Evolutionary conservation across 2,797 vertebrate species (phyloP).

Genomic region (Bradypodion pumilum): DNA sequence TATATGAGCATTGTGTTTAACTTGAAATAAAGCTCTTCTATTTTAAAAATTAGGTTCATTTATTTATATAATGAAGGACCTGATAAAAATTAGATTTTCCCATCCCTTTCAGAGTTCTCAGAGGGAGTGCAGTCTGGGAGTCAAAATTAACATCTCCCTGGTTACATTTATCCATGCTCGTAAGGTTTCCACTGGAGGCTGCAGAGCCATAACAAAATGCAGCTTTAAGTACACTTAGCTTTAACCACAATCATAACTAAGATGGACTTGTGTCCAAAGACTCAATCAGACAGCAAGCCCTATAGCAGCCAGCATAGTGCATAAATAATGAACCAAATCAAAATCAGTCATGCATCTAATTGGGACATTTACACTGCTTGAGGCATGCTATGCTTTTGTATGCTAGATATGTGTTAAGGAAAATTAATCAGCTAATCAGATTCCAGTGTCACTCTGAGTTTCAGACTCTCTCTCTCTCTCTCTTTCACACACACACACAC

Average conservation of each 20-base stretch:
- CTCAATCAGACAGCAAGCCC: slow-evolving; percentile 65
- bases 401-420: slow-evolving; percentile 70
- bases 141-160: slow-evolving; percentile 11
- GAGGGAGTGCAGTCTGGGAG: neutral
- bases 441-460: slow-evolving; percentile 51
- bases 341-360: slow-evolving; percentile 80
- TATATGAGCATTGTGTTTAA: neutral
- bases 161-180: neutral
- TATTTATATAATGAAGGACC: neutral
- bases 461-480: slow-evolving; percentile 55
- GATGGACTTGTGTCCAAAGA: slow-evolving; percentile 58
- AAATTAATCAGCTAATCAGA: slow-evolving; percentile 71
- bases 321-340: slow-evolving; percentile 76
- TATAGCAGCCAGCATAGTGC: slow-evolving; percentile 64
- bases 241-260: slow-evolving; percentile 55
- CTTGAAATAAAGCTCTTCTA: neutral
- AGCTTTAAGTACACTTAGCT: slow-evolving; percentile 36
- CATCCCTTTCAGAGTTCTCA: neutral
- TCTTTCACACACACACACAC: too few species aligned
- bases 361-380: slow-evolving; percentile 73
- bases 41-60: slow-evolving; percentile 9
- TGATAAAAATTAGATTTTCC: slow-evolving; percentile 24
- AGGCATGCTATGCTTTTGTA: slow-evolving; percentile 59
- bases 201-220: neutral
- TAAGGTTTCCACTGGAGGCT: neutral